A percentile compares a stretch with the other conserved stretches of the same genome.
Evolutionary conservation across 2,888 invertebrate species (phyloP).

Genomic region (Drosophila neonasuta): DNA sequence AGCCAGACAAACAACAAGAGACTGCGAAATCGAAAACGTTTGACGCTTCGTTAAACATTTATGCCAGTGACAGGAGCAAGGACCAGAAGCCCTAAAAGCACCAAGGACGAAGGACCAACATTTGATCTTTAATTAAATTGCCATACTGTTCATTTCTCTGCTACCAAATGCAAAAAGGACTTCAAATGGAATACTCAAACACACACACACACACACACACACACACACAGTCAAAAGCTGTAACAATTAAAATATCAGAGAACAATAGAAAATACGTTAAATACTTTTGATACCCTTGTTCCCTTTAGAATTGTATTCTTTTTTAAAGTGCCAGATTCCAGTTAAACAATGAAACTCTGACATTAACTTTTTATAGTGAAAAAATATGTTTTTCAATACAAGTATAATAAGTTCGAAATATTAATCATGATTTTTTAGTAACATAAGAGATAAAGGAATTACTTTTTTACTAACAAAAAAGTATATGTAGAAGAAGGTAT

Average conservation of each 20-base stretch:
- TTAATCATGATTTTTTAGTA: no score
- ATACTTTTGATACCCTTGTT: neutral
- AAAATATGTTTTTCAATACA: no score
- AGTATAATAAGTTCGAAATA: no score
- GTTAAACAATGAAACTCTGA: neutral
- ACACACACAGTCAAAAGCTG: neutral
- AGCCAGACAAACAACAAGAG: conserved; percentile 32
- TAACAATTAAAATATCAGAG: conserved; percentile 14
- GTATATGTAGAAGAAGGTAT: no score
- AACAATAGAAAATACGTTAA: conserved; percentile 5
- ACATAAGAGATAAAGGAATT: no score
- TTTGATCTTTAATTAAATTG: conserved; percentile 73
- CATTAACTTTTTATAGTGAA: neutral
- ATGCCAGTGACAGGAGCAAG: conserved; percentile 41
- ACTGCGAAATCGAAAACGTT: conserved; percentile 68
- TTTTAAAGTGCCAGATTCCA: neutral
- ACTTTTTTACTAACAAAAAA: no score
- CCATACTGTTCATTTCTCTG: conserved; percentile 21
- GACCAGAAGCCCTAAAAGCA: conserved; percentile 15
- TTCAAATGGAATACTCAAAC: conserved; percentile 7
- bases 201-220: no score
- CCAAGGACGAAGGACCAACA: conserved; percentile 37
- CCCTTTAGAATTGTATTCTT: neutral
- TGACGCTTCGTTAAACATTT: conserved; percentile 74
- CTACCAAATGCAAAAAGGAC: conserved; percentile 16